These are phyloP conservation scores for Zaprionus lineosus DNA, from an alignment of 2,888 invertebrate genomes.

Conservation along the genomic window DNA sequence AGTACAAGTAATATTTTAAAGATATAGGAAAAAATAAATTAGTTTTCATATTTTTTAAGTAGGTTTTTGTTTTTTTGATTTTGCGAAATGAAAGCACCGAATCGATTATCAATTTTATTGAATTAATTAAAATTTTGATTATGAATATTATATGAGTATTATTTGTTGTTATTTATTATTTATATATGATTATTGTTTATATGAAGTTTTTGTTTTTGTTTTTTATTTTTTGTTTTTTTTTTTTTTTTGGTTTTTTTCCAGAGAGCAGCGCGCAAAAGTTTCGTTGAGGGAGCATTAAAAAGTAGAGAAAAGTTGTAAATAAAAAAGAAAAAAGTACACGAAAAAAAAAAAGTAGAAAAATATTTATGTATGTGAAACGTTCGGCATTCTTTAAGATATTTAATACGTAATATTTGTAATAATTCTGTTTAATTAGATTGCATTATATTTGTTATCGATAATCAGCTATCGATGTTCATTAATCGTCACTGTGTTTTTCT, in stretches of 20 bases:
- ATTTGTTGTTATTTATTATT: slow-evolving; percentile 14
- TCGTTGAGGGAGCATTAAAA: slow-evolving; percentile 66
- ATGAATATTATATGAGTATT: slow-evolving; percentile 13
- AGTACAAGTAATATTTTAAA: slow-evolving; percentile 29
- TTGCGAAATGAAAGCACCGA: slow-evolving; percentile 62
- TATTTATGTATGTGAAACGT: slow-evolving; percentile 68
- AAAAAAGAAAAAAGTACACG: slow-evolving; percentile 71
- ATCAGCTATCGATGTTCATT: slow-evolving; percentile 11
- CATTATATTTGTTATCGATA: slow-evolving; percentile 1
- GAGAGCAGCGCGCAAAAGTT: slow-evolving; percentile 72
- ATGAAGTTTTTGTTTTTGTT: slow-evolving; percentile 21
- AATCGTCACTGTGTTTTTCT: slow-evolving; percentile 10
- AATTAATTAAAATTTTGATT: slow-evolving; percentile 19
- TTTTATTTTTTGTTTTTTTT: slow-evolving; percentile 17
- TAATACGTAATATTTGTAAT: slow-evolving; percentile 42
- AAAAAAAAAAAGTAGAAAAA: slow-evolving; percentile 66
- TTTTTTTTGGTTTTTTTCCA: slow-evolving; percentile 55
- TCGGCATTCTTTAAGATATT: slow-evolving; percentile 43
- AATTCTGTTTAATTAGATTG: slow-evolving; percentile 18
- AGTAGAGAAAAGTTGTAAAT: slow-evolving; percentile 69
- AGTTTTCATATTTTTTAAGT: slow-evolving; percentile 17
- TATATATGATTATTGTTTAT: slow-evolving; percentile 17
- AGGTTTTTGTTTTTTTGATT: slow-evolving; percentile 21
- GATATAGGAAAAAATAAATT: slow-evolving; percentile 26
- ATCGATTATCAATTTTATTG: slow-evolving; percentile 42